Evolutionary conservation across 2,797 vertebrate genomes (phyloP).

Genomic region (Nyctalus aviator): DNA sequence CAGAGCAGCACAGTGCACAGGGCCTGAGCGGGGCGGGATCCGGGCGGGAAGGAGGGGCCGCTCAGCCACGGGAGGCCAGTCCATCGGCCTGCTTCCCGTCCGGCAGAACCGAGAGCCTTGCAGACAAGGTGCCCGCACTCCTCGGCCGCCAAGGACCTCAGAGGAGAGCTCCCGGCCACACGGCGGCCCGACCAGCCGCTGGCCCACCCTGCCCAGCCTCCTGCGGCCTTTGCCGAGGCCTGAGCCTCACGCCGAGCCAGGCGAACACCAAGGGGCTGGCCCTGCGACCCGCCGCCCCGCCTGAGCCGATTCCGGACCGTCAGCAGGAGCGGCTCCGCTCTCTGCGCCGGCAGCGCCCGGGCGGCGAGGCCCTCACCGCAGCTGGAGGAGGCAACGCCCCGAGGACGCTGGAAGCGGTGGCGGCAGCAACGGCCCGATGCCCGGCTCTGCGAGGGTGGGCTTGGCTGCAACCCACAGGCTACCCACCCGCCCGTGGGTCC

Average conservation of each 20-base stretch:
- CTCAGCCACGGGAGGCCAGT: fast-evolving
- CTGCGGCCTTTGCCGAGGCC: not conserved
- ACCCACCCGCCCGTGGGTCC: too few relatives aligned
- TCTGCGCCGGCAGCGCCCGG: constrained; percentile 50
- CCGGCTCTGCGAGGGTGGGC: too few relatives aligned
- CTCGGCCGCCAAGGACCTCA: too few relatives aligned
- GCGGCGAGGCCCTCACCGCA: constrained; percentile 77
- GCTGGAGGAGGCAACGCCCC: constrained; percentile 83
- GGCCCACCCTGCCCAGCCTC: not conserved
- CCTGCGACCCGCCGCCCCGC: not conserved
- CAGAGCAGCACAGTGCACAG: too few relatives aligned
- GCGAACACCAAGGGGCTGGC: not conserved
- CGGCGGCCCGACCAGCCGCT: constrained; percentile 36
- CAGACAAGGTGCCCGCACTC: not conserved
- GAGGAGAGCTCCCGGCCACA: not conserved
- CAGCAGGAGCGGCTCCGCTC: constrained; percentile 17
- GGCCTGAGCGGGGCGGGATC: too few relatives aligned
- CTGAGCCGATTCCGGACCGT: not conserved
- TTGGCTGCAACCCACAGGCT: not conserved
- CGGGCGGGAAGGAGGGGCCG: too few relatives aligned
- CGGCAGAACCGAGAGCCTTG: fast-evolving
- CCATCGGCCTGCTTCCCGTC: not conserved
- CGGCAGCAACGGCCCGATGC: constrained; percentile 78
- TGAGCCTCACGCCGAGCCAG: not conserved
- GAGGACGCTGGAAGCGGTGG: constrained; percentile 83